Evolutionary conservation across 2,797 vertebrate genomes (phyloP), one percentile per base, ranked within the genome.

Genomic region (Sebastes paucispinis): DNA sequence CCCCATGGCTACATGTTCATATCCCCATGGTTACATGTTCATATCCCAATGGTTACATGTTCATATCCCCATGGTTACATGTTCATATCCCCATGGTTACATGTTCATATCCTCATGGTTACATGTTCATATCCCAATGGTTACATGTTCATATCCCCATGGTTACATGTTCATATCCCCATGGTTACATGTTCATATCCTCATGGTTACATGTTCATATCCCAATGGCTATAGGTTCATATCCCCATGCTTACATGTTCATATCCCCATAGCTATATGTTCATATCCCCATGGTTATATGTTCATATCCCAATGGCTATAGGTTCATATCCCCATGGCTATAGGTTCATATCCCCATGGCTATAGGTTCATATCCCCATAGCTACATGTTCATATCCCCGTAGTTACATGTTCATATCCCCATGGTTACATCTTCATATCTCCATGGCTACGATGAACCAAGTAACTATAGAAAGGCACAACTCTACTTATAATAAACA

Each of bases 131-230:
- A 25, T 25, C 3, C 3, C 3, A 3, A 25, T 25, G 25, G 25
- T 1, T 88, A 87, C 91, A 34, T 4, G 9, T 84, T 79, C 74
- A 50, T 22, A 4, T 64, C 73, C 76, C 72, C 2, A 83, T 34
- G 72, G 81, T 73, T 87, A 87, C 91, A 90, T 92, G 91, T 84
- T 79, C 74, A 27, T 27, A 27, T 27, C 4, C 27, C 4, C 4
- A 27, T 27, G 27, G 8, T 3, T 32, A 10, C 0, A 32, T 3
- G 32, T 32, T 32, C 32, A 32, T 10, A 32, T 10, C 32, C 32
- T 1, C 32, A 32, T 32, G 3, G 8, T 0, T 9, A 32, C 8
- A 32, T 9, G 31, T 32, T 32, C 31, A 32, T 3, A 32, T 32
- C 8, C 31, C 0, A 8, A 32, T 32, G 2, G 31, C 2, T 3